These are phyloP conservation scores for Poecilia gillii DNA, from an alignment of 2,797 vertebrate species.

Conservation along the genomic window DNA sequence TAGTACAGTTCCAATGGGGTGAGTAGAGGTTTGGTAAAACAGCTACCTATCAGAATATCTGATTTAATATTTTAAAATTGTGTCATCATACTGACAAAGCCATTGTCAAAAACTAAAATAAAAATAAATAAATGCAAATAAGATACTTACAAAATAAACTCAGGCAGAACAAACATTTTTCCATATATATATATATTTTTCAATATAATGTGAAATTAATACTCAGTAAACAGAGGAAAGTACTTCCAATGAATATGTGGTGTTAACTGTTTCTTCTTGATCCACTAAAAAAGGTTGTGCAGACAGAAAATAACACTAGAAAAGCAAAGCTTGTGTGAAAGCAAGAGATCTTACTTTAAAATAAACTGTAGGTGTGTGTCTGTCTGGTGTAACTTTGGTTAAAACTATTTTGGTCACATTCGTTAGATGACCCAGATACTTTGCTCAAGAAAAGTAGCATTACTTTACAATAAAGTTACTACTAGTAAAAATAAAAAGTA, in stretches of 20 bases:
- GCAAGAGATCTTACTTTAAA: background rate
- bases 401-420: background rate
- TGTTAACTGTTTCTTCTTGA: background rate
- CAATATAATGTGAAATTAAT: background rate
- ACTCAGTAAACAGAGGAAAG: background rate
- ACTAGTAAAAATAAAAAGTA: background rate
- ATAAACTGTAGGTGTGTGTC: background rate
- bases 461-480: too few relatives aligned
- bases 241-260: background rate
- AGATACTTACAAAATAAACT: background rate
- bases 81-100: background rate
- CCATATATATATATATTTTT: background rate
- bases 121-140: background rate
- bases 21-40: background rate
- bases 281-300: background rate
- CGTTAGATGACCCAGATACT: background rate
- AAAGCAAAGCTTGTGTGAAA: background rate
- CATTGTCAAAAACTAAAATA: background rate
- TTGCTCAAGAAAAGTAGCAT: background rate
- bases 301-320: background rate
- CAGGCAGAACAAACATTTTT: background rate
- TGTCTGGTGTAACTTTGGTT: background rate
- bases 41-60: background rate
- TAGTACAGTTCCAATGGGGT: background rate
- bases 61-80: background rate